phyloP scores from a whole-genome alignment of 2,888 invertebrate genomes.

The Apamea monoglypha region DNA sequence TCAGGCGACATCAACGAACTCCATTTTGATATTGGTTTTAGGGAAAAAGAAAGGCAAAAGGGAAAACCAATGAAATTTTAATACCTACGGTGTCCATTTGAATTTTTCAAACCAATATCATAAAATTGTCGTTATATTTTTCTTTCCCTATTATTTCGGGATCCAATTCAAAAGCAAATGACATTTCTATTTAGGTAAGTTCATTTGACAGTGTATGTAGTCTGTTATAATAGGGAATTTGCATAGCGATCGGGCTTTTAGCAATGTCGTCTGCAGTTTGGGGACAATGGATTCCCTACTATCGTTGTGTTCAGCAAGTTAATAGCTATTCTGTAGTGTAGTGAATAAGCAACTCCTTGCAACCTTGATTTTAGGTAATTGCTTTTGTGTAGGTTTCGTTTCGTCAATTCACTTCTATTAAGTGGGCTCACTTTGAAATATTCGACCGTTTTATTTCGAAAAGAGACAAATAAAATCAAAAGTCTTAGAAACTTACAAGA shows the following conservation, averaged over 20 bases:
- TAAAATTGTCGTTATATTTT: slow-evolving; percentile 1
- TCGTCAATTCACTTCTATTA: not conserved
- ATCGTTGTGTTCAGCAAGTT: slow-evolving; percentile 16
- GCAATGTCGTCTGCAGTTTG: slow-evolving; percentile 17
- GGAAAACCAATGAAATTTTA: not conserved
- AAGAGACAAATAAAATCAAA: slow-evolving; percentile 13
- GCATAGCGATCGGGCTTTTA: slow-evolving; percentile 9
- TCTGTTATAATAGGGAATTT: slow-evolving; percentile 31
- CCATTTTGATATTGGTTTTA: slow-evolving; percentile 13
- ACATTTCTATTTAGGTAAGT: slow-evolving; percentile 4
- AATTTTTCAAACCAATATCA: slow-evolving; percentile 14
- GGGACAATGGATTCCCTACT: slow-evolving; percentile 16
- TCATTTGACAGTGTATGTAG: slow-evolving; percentile 11
- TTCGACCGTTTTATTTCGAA: not conserved
- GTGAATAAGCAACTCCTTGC: not conserved
- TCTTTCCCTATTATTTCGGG: slow-evolving; percentile 21
- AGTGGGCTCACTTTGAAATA: not conserved
- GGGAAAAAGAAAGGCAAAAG: not conserved
- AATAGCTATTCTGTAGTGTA: slow-evolving; percentile 23
- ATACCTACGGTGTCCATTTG: slow-evolving; percentile 9
- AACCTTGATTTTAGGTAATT: not conserved
- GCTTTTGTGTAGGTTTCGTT: not conserved
- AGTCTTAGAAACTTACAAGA: not conserved
- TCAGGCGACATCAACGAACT: not conserved
- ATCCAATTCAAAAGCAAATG: not conserved